Conservation (phyloP, 2,113 vertebrate species). For the Platysteira castanea region DNA sequence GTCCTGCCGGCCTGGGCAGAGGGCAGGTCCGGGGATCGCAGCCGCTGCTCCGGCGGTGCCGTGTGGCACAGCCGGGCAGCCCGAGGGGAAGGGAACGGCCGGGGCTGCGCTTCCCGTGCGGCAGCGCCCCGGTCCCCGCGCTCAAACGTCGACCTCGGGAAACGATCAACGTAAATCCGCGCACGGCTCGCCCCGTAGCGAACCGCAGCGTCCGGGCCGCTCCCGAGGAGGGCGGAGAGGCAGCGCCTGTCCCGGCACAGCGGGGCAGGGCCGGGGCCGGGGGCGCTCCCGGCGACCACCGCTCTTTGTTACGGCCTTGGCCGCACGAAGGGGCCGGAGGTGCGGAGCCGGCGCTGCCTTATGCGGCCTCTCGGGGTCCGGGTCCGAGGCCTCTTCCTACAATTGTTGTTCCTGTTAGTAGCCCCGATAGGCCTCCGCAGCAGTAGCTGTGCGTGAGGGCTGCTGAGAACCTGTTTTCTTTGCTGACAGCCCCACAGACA, state of each 20-base stretch:
- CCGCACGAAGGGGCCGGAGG: not conserved
- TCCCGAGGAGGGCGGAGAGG: not conserved
- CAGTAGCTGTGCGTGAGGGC: not conserved
- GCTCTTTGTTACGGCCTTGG: not conserved
- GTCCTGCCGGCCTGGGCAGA: not conserved
- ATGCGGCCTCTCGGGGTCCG: not conserved
- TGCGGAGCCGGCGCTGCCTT: not conserved
- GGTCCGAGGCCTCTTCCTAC: constrained; percentile 7
- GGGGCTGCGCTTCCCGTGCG: not conserved
- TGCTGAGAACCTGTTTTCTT: accelerated
- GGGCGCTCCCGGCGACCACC: not conserved
- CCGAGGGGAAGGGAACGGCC: not conserved
- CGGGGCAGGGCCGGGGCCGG: not conserved
- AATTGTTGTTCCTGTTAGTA: not conserved
- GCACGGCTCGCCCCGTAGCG: not conserved
- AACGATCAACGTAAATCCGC: not conserved
- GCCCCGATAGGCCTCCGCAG: not conserved
- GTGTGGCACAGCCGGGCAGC: not conserved
- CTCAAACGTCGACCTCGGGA: not conserved
- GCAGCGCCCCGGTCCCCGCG: not conserved
- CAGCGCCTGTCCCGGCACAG: not conserved
- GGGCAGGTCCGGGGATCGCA: not conserved
- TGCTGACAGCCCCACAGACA: accelerated
- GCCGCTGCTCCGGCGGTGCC: not conserved
- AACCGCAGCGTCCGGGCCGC: not conserved